A percentile compares a stretch with the other conserved stretches of the same genome.
These are phyloP conservation scores for Phthorimaea operculella DNA, from an alignment of 1,140 invertebrate genomes.

Conservation along the genomic window DNA sequence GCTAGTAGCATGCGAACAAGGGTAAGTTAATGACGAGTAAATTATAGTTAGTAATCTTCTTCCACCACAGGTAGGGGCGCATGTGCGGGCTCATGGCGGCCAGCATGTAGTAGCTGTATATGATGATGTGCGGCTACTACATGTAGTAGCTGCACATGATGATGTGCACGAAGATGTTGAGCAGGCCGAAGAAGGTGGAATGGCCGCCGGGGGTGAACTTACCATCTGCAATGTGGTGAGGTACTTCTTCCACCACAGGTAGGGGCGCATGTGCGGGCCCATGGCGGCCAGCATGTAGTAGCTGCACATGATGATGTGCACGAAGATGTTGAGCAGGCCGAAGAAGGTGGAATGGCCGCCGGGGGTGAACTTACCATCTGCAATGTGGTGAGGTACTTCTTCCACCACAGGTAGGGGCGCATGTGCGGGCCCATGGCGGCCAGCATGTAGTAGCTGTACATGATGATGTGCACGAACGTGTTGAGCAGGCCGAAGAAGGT, in stretches of 20 bases:
- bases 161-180: slow-evolving; percentile 89
- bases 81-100: slow-evolving; percentile 85
- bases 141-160: slow-evolving; percentile 92
- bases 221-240: slow-evolving; percentile 89
- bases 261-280: slow-evolving; percentile 83
- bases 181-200: slow-evolving; percentile 83
- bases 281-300: slow-evolving; percentile 90
- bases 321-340: slow-evolving; percentile 87
- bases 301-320: slow-evolving; percentile 87
- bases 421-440: slow-evolving; percentile 86
- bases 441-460: slow-evolving; percentile 90
- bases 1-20: too few relatives aligned
- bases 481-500: slow-evolving; percentile 88
- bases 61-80: too few relatives aligned
- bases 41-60: too few relatives aligned
- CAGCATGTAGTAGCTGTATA: slow-evolving; percentile 90
- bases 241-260: too few relatives aligned
- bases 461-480: slow-evolving; percentile 86
- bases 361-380: slow-evolving; percentile 91
- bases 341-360: slow-evolving; percentile 89
- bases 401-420: slow-evolving; percentile 92
- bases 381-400: slow-evolving; percentile 87
- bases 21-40: too few relatives aligned
- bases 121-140: too few relatives aligned
- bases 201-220: slow-evolving; percentile 91